Evolutionary conservation across 2,888 invertebrate species (phyloP), one percentile per base, ranked within the genome.

Genomic region (Pyrrhosoma nymphula): DNA sequence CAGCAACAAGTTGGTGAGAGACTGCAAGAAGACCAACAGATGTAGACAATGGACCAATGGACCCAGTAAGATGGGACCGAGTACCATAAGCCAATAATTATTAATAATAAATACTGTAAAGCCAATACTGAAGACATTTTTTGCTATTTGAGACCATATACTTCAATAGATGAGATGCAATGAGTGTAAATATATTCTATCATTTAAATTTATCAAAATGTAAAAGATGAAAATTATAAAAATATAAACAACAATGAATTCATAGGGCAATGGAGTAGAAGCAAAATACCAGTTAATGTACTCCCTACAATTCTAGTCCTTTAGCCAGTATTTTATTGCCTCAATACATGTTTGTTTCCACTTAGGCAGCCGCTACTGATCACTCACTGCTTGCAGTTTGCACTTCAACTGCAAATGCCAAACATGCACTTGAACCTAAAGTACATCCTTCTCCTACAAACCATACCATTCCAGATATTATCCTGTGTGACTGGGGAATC

Each of bases 401-500:
- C 56, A 56, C 56, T 89, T 60, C 60, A n/a, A 23, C 0, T n/a
- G 56, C 91, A 63, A 63, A 63, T 20, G 35, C 60, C 56, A 23
- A 60, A 91, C 63, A 91, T 88, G 88, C 91, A 91, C 39, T 90
- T 30, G 56, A 90, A 56, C 56, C 90, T 90, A 90, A 63, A 91
- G 39, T 91, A 63, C 30, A 91, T 39, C 63, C 63, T 91, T 91
- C 35, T 39, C 63, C 91, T 63, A 91, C 35, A 12, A 63, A 63
- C 91, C 91, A 91, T 91, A 35, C 91, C 91, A 91, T 91, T 91
- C 91, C 63, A 69, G 93, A 93, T 93, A 93, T 47, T 39, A 47
- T 47, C 69, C 75, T 18, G 63, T 39, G 63, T 91, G 91, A 91
- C 35, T 39, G 63, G 91, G 90, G 55, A 89, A 55, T 47, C 89